These are phyloP conservation scores for Girardinichthys multiradiatus DNA, from an alignment of 2,113 vertebrate genomes.

Conservation along the genomic window DNA sequence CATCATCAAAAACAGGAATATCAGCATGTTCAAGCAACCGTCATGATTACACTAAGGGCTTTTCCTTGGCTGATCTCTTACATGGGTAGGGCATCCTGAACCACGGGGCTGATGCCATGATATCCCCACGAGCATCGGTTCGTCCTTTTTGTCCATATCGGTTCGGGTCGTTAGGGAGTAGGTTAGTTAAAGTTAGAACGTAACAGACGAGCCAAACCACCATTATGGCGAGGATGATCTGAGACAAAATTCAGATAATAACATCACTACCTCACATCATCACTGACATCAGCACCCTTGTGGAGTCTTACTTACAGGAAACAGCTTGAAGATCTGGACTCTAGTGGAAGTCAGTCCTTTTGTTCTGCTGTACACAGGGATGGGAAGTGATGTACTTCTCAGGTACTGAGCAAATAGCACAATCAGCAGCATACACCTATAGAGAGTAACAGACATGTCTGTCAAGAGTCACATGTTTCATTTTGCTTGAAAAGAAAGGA, in stretches of 20 bases:
- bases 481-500: not conserved
- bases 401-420: constrained; percentile 94
- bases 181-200: constrained; percentile 84
- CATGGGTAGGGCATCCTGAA: constrained; percentile 95
- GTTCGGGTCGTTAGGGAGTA: constrained; percentile 82
- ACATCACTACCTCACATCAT: not conserved
- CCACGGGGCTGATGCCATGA: constrained; percentile 90
- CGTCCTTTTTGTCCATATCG: constrained; percentile 90
- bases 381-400: constrained; percentile 79
- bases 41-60: not conserved
- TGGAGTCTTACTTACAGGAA: constrained; percentile 84
- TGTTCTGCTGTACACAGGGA: constrained; percentile 85
- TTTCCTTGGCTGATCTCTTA: constrained; percentile 77
- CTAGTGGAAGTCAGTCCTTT: constrained; percentile 83
- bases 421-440: constrained; percentile 91
- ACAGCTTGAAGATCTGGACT: constrained; percentile 96
- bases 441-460: constrained; percentile 4
- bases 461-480: not conserved
- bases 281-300: not conserved
- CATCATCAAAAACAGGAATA: not conserved
- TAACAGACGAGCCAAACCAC: constrained; percentile 94
- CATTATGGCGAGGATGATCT: constrained; percentile 96
- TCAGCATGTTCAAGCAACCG: too few relatives aligned
- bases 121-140: constrained; percentile 92
- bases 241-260: not conserved